A percentile compares a stretch with the other conserved stretches of the same genome.
Evolutionary conservation across 2,113 vertebrate genomes (phyloP).

Genomic region (Nesospiza acunhae): DNA sequence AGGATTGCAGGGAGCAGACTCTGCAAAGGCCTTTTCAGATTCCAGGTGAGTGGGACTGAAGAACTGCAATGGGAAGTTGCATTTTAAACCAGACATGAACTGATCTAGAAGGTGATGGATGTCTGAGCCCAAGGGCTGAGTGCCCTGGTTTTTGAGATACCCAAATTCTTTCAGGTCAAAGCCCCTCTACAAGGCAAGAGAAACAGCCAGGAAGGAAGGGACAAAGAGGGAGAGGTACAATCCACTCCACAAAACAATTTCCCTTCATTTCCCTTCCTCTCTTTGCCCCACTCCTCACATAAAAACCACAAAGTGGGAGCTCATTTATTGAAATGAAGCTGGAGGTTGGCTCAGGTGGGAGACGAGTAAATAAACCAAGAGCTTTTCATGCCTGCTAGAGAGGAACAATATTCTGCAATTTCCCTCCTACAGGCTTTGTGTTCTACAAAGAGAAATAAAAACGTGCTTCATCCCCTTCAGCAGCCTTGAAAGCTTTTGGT

Average conservation of each 20-base stretch:
- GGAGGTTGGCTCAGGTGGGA: conserved; percentile 13
- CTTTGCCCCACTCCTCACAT: neutral
- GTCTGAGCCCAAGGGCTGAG: neutral
- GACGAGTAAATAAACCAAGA: conserved; percentile 1
- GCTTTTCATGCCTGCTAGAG: neutral
- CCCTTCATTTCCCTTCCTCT: neutral
- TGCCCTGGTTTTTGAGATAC: neutral
- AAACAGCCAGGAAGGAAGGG: neutral
- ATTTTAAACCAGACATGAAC: neutral
- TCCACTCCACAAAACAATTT: neutral
- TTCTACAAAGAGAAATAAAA: conserved; percentile 57
- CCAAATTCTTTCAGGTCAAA: neutral
- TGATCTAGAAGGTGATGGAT: neutral
- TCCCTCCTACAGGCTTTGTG: conserved; percentile 37
- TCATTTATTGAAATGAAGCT: conserved; percentile 5
- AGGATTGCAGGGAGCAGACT: neutral
- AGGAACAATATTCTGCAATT: conserved; percentile 40
- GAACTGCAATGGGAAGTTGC: neutral
- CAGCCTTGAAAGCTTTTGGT: conserved; percentile 29
- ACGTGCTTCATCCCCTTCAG: neutral
- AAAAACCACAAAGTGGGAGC: neutral
- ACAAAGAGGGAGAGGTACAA: neutral
- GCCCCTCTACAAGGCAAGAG: neutral
- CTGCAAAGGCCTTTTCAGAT: neutral
- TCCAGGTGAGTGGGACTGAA: neutral